Evolutionary conservation across 2,888 invertebrate species (phyloP), one percentile per base, ranked within the genome.

Genomic region (Nomada flava): DNA sequence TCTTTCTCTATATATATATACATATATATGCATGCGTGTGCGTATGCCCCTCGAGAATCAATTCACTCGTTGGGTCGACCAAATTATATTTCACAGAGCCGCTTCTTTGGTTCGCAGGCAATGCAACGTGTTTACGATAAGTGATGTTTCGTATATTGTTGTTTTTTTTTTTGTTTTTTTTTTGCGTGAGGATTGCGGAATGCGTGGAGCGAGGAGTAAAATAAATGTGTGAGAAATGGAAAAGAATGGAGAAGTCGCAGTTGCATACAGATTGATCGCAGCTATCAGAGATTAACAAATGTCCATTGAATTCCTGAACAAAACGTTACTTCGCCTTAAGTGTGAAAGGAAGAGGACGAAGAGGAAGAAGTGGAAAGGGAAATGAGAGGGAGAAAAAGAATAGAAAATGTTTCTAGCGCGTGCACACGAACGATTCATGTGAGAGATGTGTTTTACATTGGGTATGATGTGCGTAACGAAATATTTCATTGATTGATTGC

Each of bases 401-500:
- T 29, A 60, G 50, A 47, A 70, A 89, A 64, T 20, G 50, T 70
- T 52, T 86, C 88, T 89, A 87, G 88, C 29, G 82, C 83, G 73
- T 83, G 87, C 79, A 85, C 84, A 76, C 75, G 84, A 75, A 76
- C 79, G 76, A 75, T 85, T 85, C 83, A 85, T 87, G 90, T 88
- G 87, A 88, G 90, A 88, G 87, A 72, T 77, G 76, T 84, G 65
- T 83, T 89, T 90, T 89, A 85, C 88, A 88, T 72, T 86, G 44
- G 83, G 87, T 88, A 89, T 86, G 89, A 74, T 72, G 79, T 91
- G 90, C 88, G 89, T 91, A 53, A 71, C 18, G 4, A 79, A 88
- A 84, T 85, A 29, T 42, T 88, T 89, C 26, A 87, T 88, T 88
- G 89, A 90, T 90, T 84, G 89, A 86, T 91, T 90, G 75, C 88